phyloP scores from a whole-genome alignment of 2,888 invertebrate genomes.

The Lissonota sp. region DNA sequence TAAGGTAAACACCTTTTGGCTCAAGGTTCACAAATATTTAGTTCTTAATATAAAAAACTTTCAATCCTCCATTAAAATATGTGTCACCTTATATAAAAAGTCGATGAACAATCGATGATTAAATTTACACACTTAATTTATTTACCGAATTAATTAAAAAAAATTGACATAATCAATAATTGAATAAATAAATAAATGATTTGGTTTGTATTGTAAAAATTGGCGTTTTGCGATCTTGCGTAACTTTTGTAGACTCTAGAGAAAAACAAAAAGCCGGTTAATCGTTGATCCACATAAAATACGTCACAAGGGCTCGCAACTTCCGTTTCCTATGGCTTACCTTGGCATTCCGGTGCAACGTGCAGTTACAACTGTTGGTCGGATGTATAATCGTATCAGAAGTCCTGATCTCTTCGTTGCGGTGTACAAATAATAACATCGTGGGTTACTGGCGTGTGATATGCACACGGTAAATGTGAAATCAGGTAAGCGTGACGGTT shows the following conservation, averaged over 20 bases:
- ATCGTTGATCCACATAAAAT: slow-evolving; percentile 54
- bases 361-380: slow-evolving; percentile 14
- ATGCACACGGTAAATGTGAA: slow-evolving; percentile 32
- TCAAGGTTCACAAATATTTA: slow-evolving; percentile 18
- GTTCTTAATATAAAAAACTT: background rate
- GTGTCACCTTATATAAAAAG: background rate
- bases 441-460: slow-evolving; percentile 8
- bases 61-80: slow-evolving; percentile 1
- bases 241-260: background rate
- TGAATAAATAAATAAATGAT: too few relatives aligned
- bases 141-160: too few relatives aligned
- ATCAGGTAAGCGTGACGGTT: slow-evolving; percentile 59
- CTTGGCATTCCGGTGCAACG: slow-evolving; percentile 69
- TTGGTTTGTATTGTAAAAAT: too few relatives aligned
- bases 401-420: slow-evolving; percentile 60
- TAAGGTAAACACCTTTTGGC: too few relatives aligned
- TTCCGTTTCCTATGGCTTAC: slow-evolving; percentile 68
- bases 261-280: slow-evolving; percentile 54
- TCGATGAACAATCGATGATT: slow-evolving; percentile 9
- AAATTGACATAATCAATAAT: too few relatives aligned
- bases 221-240: background rate
- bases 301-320: slow-evolving; percentile 66
- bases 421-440: slow-evolving; percentile 66
- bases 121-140: too few relatives aligned
- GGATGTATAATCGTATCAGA: slow-evolving; percentile 65